phyloP scores from a whole-genome alignment of 2,888 invertebrate species.

The Nipponacmea schrenckii region DNA sequence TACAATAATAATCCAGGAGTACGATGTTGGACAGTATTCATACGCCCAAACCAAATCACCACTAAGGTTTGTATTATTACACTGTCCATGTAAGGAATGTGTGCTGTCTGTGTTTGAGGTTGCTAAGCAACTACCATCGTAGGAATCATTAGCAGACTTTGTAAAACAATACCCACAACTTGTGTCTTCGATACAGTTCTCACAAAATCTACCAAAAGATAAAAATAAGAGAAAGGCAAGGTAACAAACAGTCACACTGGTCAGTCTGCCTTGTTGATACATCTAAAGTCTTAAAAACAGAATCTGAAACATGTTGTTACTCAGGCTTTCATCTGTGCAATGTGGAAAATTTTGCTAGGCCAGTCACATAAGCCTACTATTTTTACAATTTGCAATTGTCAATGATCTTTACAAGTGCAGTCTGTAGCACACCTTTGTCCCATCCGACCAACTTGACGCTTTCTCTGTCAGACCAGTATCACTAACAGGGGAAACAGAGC shows the following conservation, averaged over 20 bases:
- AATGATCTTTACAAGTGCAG: no score
- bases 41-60: conserved; percentile 58
- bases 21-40: conserved; percentile 68
- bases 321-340: no score
- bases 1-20: conserved; percentile 68
- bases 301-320: no score
- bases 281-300: no score
- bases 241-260: neutral
- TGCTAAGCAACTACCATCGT: conserved; percentile 65
- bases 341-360: no score
- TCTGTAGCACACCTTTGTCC: no score
- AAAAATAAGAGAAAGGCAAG: neutral
- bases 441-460: no score
- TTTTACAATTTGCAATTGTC: no score
- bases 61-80: conserved; percentile 45
- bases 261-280: neutral
- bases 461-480: no score
- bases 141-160: conserved; percentile 37
- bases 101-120: conserved; percentile 35
- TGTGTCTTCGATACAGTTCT: conserved; percentile 66
- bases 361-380: no score
- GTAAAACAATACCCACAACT: conserved; percentile 70
- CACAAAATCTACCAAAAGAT: conserved; percentile 64
- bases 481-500: no score
- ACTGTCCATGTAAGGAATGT: conserved; percentile 41